A percentile compares a stretch with the other conserved stretches of the same genome.
Evolutionary conservation across 2,888 invertebrate species (phyloP).

Genomic region (Cantharis flavilabris): DNA sequence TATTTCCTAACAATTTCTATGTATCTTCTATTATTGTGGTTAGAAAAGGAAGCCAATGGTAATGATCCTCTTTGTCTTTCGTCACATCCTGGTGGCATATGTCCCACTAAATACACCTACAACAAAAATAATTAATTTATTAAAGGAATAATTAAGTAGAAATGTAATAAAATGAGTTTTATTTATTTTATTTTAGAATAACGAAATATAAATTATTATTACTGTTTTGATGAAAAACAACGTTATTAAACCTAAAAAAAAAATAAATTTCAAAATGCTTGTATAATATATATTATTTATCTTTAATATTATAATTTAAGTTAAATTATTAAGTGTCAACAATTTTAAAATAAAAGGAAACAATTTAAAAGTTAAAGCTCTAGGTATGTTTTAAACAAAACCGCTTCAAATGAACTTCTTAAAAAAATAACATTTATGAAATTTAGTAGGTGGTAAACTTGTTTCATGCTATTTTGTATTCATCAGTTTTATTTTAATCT

Average conservation of each 20-base stretch:
- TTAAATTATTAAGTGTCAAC: not conserved
- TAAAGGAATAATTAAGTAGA: not conserved
- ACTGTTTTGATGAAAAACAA: not conserved
- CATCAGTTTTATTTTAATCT: not conserved
- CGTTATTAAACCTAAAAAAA: not conserved
- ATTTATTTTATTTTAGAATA: not conserved
- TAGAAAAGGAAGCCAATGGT: slow-evolving; percentile 64
- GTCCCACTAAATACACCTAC: slow-evolving; percentile 89
- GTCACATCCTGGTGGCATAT: slow-evolving; percentile 87
- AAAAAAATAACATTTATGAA: not conserved
- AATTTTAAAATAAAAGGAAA: not conserved
- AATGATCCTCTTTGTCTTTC: slow-evolving; percentile 71
- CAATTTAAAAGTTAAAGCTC: not conserved
- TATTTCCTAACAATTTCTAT: slow-evolving; percentile 75
- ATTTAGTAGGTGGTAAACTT: not conserved
- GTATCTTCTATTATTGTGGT: slow-evolving; percentile 78
- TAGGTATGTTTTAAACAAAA: not conserved
- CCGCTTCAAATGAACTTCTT: not conserved
- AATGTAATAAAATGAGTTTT: not conserved
- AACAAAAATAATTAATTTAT: slow-evolving; percentile 38
- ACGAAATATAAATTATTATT: not conserved
- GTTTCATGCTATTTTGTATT: not conserved
- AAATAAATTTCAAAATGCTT: not conserved
- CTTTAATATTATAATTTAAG: not conserved
- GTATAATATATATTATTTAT: not conserved